Conservation (phyloP, 1,140 invertebrate genomes). For the Lepidurus packardi region DNA sequence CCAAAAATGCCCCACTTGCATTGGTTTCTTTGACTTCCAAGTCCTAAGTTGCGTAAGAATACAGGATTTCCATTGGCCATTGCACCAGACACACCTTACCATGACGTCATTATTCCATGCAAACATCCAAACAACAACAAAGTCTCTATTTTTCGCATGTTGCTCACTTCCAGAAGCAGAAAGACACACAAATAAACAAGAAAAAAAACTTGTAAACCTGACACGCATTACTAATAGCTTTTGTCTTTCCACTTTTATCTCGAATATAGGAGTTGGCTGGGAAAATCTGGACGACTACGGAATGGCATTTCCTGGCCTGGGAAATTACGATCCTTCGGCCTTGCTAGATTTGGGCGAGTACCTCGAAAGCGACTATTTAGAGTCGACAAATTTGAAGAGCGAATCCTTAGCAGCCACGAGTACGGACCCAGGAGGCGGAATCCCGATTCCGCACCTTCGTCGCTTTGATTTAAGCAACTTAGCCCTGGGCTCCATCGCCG, state of each 20-base stretch:
- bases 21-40: not conserved
- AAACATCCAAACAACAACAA: not conserved
- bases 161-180: too few species aligned
- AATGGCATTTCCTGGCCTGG: not conserved
- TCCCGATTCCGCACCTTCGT: not conserved
- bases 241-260: too few species aligned
- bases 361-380: not conserved
- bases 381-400: not conserved
- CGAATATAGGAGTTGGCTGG: not conserved
- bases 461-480: slow-evolving; percentile 8
- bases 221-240: too few species aligned
- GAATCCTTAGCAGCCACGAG: not conserved
- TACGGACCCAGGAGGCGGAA: not conserved
- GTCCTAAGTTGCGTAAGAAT: not conserved
- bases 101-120: not conserved
- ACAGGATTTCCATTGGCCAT: not conserved
- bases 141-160: too few species aligned
- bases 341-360: slow-evolving; percentile 1
- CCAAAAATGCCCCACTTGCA: not conserved
- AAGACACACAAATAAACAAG: too few species aligned
- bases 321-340: not conserved
- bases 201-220: too few species aligned
- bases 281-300: not conserved
- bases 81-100: not conserved
- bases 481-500: not conserved